These are phyloP conservation scores for Phrynosoma platyrhinos DNA, from an alignment of 2,113 vertebrate species.

Conservation along the genomic window DNA sequence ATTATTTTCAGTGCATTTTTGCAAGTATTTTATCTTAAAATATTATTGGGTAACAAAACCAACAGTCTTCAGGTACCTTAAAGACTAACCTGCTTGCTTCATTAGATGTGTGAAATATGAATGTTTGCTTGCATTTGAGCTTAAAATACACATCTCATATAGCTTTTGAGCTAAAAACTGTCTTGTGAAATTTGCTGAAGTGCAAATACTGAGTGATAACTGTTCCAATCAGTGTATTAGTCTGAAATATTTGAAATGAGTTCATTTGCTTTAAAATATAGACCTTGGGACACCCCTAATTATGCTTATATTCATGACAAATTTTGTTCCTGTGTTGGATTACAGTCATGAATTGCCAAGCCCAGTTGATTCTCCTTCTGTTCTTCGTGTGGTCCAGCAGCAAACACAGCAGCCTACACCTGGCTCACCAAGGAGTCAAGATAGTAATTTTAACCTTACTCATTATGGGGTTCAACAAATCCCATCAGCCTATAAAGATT, in stretches of 20 bases:
- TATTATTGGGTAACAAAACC: not conserved
- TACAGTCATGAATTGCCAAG: constrained; percentile 84
- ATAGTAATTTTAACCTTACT: constrained; percentile 83
- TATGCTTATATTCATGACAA: not conserved
- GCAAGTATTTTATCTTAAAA: not conserved
- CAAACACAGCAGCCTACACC: constrained; percentile 67
- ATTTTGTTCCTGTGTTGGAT: constrained; percentile 29
- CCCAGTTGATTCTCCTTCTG: constrained; percentile 79
- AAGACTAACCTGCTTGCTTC: no score
- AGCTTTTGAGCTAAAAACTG: not conserved
- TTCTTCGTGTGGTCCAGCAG: constrained; percentile 77
- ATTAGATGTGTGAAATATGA: no score
- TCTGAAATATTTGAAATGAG: not conserved
- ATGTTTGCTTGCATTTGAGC: no score
- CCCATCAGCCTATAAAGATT: constrained; percentile 83
- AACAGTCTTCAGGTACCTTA: no score
- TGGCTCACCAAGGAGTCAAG: constrained; percentile 78
- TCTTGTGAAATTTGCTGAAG: not conserved
- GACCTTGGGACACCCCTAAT: not conserved
- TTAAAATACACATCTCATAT: no score
- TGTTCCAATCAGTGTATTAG: not conserved
- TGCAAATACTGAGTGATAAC: not conserved
- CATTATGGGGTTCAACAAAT: constrained; percentile 89
- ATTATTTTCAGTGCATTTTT: not conserved
- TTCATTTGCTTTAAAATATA: not conserved